Conservation (phyloP, 2,113 vertebrate species). For the Leptobrachium ailaonicum region DNA sequence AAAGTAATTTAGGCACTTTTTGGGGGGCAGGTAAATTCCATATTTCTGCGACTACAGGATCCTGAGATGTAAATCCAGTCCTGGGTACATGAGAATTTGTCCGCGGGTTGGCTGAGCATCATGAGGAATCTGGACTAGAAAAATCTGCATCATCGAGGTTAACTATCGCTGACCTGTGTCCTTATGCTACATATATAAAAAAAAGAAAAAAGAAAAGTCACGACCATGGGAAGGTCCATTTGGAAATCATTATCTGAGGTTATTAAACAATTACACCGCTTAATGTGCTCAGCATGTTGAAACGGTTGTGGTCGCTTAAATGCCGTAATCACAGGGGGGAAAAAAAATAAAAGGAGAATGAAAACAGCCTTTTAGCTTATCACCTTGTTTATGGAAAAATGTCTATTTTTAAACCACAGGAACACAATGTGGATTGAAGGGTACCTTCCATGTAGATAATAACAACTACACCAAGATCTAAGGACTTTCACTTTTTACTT, state of each 20-base stretch:
- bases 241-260: conserved; percentile 62
- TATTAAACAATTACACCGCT: conserved; percentile 52
- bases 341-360: background rate
- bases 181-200: conserved; percentile 36
- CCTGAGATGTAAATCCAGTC: too few species aligned
- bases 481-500: background rate
- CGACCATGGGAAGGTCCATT: conserved; percentile 54
- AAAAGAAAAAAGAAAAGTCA: background rate
- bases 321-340: conserved; percentile 6
- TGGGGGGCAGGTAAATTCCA: too few species aligned
- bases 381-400: conserved; percentile 39
- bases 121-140: too few species aligned
- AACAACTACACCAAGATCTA: background rate
- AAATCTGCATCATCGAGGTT: too few species aligned
- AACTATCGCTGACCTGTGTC: too few species aligned
- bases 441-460: conserved; percentile 6
- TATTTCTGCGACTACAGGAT: too few species aligned
- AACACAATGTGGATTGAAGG: conserved; percentile 1
- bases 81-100: too few species aligned
- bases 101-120: too few species aligned
- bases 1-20: too few species aligned
- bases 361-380: conserved; percentile 25
- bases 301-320: conserved; percentile 19
- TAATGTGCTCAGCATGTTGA: conserved; percentile 30
- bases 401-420: conserved; percentile 25